Percentiles rank a stretch among this genome's conserved stretches.
These are phyloP conservation scores for Halcyon leucocephala DNA, from an alignment of 2,797 vertebrate species.

Conservation along the genomic window DNA sequence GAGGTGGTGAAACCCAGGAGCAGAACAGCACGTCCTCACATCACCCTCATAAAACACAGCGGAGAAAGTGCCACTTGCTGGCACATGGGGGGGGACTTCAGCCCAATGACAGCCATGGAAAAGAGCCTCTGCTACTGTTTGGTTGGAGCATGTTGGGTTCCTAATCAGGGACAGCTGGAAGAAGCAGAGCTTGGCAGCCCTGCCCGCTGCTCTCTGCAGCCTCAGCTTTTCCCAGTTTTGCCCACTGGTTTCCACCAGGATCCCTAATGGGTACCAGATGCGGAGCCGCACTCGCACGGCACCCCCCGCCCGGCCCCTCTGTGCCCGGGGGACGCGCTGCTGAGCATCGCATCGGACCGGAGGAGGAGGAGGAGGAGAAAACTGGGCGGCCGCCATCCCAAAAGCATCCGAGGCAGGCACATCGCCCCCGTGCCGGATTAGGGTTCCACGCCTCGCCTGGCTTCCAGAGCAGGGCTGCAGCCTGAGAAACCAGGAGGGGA, in stretches of 20 bases:
- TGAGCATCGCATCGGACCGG: accelerated
- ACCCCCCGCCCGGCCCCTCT: background rate
- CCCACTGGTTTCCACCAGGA: accelerated
- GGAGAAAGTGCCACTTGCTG: background rate
- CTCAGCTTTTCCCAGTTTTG: background rate
- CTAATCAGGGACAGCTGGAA: background rate
- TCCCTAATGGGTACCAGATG: background rate
- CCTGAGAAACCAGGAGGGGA: slow-evolving; percentile 15
- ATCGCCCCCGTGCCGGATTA: background rate
- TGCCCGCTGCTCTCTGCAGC: background rate
- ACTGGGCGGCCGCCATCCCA: background rate
- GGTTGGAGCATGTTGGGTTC: accelerated
- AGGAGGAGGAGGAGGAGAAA: accelerated
- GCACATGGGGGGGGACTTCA: accelerated
- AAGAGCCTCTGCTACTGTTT: background rate
- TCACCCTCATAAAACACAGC: background rate
- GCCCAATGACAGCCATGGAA: background rate
- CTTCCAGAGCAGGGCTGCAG: background rate
- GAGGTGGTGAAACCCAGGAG: background rate
- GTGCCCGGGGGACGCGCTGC: accelerated
- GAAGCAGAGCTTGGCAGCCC: background rate
- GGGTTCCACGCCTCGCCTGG: background rate
- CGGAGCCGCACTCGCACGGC: accelerated
- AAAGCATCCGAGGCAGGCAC: background rate
- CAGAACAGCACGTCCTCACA: background rate